These are phyloP conservation scores for Micrasema longulum DNA, from an alignment of 1,140 invertebrate species.

Conservation along the genomic window DNA sequence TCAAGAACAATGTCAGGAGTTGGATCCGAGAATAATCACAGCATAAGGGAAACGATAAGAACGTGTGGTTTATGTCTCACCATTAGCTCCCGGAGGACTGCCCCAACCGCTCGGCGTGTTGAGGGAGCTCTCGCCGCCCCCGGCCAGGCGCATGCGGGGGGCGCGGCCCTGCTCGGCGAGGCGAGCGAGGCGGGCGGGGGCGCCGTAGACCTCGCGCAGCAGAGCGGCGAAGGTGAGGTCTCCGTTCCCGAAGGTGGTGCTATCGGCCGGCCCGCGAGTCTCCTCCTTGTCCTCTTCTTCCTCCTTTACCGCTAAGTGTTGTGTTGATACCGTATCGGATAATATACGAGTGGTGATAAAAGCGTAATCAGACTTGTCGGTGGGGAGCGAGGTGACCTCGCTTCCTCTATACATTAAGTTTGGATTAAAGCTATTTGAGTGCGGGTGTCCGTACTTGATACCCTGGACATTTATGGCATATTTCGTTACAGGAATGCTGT, in stretches of 20 bases:
- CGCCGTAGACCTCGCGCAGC: constrained; percentile 58
- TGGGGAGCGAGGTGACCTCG: constrained; percentile 60
- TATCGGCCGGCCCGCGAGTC: constrained; percentile 3
- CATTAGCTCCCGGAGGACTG: constrained; percentile 72
- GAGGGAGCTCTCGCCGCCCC: constrained; percentile 83
- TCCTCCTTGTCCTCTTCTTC: background rate
- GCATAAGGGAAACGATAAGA: background rate
- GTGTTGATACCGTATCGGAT: constrained; percentile 56
- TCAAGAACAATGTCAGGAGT: constrained; percentile 17
- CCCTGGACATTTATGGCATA: constrained; percentile 72
- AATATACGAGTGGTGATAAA: constrained; percentile 70
- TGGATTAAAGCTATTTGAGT: constrained; percentile 72
- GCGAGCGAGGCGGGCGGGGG: constrained; percentile 36
- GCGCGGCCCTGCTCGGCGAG: constrained; percentile 71
- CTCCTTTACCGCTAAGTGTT: constrained; percentile 33
- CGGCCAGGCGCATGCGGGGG: constrained; percentile 73
- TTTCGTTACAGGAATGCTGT: constrained; percentile 74
- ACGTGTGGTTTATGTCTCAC: constrained; percentile 57
- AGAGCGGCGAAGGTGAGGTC: constrained; percentile 55
- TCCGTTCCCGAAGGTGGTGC: constrained; percentile 56
- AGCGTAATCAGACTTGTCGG: constrained; percentile 71
- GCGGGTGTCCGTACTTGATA: constrained; percentile 72
- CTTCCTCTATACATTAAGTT: constrained; percentile 65
- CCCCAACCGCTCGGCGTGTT: constrained; percentile 82
- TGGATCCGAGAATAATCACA: constrained; percentile 22